phyloP scores from a whole-genome alignment of 2,113 vertebrate species.

The Beaufortia kweichowensis region DNA sequence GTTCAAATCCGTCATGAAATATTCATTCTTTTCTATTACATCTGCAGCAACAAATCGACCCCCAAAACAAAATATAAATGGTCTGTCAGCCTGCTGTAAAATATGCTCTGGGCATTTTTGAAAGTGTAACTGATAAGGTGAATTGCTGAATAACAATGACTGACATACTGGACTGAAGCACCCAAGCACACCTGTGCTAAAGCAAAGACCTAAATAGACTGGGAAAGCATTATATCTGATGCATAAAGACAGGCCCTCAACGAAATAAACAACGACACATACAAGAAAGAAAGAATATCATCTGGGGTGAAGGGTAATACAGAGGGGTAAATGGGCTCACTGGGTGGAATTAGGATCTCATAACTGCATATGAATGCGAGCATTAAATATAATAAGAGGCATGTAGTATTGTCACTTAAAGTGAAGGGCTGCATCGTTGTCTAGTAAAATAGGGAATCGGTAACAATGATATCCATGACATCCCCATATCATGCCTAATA shows the following conservation, averaged over 20 bases:
- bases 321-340: background rate
- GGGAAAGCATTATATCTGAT: background rate
- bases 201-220: background rate
- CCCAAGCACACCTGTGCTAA: constrained; percentile 19
- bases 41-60: background rate
- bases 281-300: background rate
- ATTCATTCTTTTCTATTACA: constrained; percentile 29
- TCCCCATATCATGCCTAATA: constrained; percentile 23
- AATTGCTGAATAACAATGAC: constrained; percentile 44
- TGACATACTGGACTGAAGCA: constrained; percentile 23
- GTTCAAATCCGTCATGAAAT: constrained; percentile 30
- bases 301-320: background rate
- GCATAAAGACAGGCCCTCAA: constrained; percentile 15
- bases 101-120: constrained; percentile 19
- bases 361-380: background rate
- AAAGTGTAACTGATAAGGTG: constrained; percentile 21
- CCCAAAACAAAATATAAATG: constrained; percentile 2
- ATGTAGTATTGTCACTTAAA: background rate
- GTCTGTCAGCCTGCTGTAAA: constrained; percentile 23
- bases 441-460: background rate
- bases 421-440: background rate
- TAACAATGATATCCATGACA: background rate
- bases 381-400: constrained; percentile 20
- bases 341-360: background rate
- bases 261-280: constrained; percentile 7